phyloP scores from a whole-genome alignment of 1,140 invertebrate genomes.

The Heliconius nattereri region DNA sequence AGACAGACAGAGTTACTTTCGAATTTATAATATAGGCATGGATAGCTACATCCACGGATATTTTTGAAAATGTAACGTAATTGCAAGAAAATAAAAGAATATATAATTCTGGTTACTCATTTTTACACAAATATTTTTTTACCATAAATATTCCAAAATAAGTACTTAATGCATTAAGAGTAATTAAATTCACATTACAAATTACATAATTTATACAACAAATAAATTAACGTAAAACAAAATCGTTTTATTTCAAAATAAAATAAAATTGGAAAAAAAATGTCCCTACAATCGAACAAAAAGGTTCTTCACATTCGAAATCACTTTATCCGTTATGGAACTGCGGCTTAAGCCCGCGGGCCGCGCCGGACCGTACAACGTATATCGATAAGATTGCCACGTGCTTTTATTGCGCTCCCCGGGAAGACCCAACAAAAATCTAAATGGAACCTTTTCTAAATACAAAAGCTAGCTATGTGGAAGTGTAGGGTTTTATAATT shows the following conservation, averaged over 20 bases:
- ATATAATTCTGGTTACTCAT: too few species aligned
- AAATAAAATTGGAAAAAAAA: neutral
- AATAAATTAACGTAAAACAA: neutral
- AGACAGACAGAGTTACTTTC: too few species aligned
- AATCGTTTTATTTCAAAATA: neutral
- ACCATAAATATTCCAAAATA: too few species aligned
- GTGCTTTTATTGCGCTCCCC: slow-evolving; percentile 65
- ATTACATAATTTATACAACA: neutral
- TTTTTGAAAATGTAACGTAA: too few species aligned
- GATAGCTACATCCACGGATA: too few species aligned
- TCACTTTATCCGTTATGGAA: slow-evolving; percentile 38
- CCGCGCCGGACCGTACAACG: slow-evolving; percentile 51
- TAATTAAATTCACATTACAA: neutral
- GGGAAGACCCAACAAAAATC: slow-evolving; percentile 49
- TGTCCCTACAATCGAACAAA: neutral
- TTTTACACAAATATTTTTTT: too few species aligned
- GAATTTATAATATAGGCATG: too few species aligned
- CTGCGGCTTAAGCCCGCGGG: slow-evolving; percentile 45
- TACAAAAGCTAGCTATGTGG: slow-evolving; percentile 22
- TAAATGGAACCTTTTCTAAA: slow-evolving; percentile 54
- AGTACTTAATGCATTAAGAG: too few species aligned
- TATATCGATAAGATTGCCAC: slow-evolving; percentile 68
- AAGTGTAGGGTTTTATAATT: slow-evolving; percentile 19
- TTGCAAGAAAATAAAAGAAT: too few species aligned
- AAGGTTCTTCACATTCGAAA: slow-evolving; percentile 27